Conservation (phyloP, 2,888 invertebrate species). For the Rhorus exstirpatorius region DNA sequence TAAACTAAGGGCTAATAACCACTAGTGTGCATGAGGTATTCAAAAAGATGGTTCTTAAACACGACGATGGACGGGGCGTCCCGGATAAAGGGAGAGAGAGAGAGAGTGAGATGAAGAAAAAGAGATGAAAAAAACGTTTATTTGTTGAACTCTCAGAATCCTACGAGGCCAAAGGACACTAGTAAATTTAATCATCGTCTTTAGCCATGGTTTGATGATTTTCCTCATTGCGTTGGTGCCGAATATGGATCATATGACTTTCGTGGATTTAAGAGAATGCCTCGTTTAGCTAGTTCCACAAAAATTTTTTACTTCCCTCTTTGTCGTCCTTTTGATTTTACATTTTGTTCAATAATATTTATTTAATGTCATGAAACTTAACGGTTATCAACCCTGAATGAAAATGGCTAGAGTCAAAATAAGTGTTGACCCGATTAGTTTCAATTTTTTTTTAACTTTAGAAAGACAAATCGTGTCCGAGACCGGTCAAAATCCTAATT, state of each 20-base stretch:
- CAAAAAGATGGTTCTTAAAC: too few relatives aligned
- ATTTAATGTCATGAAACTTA: not conserved
- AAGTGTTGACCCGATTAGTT: too few relatives aligned
- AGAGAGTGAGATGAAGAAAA: not conserved
- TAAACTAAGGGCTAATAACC: too few relatives aligned
- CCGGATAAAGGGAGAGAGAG: not conserved
- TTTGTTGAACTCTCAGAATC: constrained; percentile 40
- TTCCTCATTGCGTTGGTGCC: not conserved
- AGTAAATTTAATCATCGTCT: constrained; percentile 45
- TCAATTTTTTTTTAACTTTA: constrained; percentile 4
- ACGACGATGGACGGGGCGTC: too few relatives aligned
- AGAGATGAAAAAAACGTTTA: constrained; percentile 18
- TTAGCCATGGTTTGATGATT: constrained; percentile 39
- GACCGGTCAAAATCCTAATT: constrained; percentile 30
- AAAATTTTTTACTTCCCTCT: constrained; percentile 9
- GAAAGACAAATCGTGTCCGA: constrained; percentile 26
- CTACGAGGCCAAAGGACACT: constrained; percentile 48
- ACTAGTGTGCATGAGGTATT: too few relatives aligned
- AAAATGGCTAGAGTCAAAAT: too few relatives aligned
- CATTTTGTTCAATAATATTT: not conserved
- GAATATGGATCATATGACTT: constrained; percentile 2
- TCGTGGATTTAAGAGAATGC: constrained; percentile 35
- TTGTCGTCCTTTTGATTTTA: not conserved
- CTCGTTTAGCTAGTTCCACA: constrained; percentile 28
- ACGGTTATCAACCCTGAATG: not conserved